phyloP scores from a whole-genome alignment of 2,113 vertebrate species.

The Solea solea region DNA sequence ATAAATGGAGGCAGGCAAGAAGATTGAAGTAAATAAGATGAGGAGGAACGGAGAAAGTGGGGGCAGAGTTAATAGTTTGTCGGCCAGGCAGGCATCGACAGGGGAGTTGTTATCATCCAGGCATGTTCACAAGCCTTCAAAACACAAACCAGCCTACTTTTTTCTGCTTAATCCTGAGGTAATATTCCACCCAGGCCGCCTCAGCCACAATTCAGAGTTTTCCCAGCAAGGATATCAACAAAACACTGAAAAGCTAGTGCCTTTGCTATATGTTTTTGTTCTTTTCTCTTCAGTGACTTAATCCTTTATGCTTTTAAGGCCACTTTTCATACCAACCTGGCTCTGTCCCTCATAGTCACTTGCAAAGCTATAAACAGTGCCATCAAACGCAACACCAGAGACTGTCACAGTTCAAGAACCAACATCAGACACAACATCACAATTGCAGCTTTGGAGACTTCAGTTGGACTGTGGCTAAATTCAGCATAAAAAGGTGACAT shows the following conservation, averaged over 20 bases:
- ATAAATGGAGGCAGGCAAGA: conserved; percentile 50
- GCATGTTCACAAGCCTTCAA: conserved; percentile 64
- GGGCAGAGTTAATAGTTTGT: conserved; percentile 54
- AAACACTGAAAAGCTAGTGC: conserved; percentile 50
- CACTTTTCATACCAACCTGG: conserved; percentile 40
- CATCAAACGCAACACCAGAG: conserved; percentile 28
- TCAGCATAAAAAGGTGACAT: not conserved
- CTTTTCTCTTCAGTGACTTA: conserved; percentile 22
- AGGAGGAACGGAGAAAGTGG: conserved; percentile 41
- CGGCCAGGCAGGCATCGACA: conserved; percentile 42
- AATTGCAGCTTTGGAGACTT: conserved; percentile 9
- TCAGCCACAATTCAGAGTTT: conserved; percentile 42
- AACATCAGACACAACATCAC: not conserved
- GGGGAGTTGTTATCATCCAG: conserved; percentile 71
- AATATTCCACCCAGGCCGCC: conserved; percentile 41
- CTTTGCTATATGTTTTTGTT: conserved; percentile 26
- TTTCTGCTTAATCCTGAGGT: conserved; percentile 65
- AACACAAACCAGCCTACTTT: conserved; percentile 58
- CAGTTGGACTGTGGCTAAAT: conserved; percentile 15
- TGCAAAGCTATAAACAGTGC: conserved; percentile 32
- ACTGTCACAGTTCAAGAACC: conserved; percentile 16
- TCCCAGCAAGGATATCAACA: conserved; percentile 51
- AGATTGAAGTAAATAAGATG: conserved; percentile 68
- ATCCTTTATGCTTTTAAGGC: conserved; percentile 62
- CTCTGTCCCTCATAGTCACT: conserved; percentile 21